Conservation (phyloP, 2,113 vertebrate genomes). For the Sceloporus undulatus region DNA sequence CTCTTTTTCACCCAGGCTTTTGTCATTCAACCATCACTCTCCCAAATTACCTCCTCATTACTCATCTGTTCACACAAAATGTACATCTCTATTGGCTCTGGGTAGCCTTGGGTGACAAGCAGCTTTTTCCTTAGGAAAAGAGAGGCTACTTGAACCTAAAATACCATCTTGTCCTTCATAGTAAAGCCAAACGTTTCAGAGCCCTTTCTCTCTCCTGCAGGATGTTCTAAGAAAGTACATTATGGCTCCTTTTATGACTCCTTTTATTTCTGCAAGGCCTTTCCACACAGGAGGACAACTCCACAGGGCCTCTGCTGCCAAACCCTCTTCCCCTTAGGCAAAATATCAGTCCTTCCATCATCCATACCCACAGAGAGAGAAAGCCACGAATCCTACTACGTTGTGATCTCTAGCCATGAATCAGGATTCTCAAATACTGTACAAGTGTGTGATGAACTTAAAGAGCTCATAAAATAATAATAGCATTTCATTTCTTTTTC, state of each 20-base stretch:
- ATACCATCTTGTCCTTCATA: background rate
- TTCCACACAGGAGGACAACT: background rate
- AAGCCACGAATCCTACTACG: background rate
- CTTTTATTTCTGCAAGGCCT: background rate
- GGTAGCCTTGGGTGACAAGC: background rate
- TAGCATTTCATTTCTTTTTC: background rate
- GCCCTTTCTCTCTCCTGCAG: background rate
- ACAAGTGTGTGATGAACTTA: background rate
- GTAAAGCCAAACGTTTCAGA: background rate
- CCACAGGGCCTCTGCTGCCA: background rate
- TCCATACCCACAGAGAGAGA: background rate
- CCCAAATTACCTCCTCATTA: background rate
- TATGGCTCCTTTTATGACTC: background rate
- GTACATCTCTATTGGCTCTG: background rate
- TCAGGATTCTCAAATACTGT: conserved; percentile 11
- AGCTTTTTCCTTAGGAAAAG: background rate
- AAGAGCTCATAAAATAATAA: conserved; percentile 23
- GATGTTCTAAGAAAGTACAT: background rate
- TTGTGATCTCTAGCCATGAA: background rate
- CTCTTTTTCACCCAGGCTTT: too few species aligned
- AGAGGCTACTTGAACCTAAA: background rate
- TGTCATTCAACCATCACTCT: background rate
- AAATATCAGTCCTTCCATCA: background rate
- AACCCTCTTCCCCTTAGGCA: background rate
- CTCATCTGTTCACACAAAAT: background rate